phyloP scores from a whole-genome alignment of 1,140 invertebrate species.

The Eueides isabella region DNA sequence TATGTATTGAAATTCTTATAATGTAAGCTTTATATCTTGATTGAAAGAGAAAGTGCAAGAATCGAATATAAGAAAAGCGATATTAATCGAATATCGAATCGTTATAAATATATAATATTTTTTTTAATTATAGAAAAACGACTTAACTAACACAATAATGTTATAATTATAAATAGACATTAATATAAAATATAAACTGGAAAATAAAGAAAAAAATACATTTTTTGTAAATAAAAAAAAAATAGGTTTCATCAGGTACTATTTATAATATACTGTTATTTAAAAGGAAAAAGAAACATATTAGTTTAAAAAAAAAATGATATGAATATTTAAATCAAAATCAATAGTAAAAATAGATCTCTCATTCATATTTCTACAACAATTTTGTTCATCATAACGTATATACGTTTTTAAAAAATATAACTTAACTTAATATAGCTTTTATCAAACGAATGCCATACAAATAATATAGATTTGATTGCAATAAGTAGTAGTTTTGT shows the following conservation, averaged over 20 bases:
- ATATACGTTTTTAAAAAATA: too few species aligned
- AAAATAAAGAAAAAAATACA: neutral
- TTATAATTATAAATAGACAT: neutral
- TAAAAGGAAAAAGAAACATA: neutral
- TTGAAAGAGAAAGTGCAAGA: neutral
- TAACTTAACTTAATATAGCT: neutral
- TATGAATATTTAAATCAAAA: too few species aligned
- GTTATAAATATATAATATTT: neutral
- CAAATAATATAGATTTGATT: neutral
- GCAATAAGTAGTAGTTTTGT: neutral
- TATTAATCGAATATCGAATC: neutral
- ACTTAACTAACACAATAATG: neutral
- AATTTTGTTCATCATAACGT: too few species aligned
- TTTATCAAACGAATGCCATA: neutral
- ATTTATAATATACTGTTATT: neutral
- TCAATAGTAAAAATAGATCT: too few species aligned
- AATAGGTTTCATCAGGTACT: neutral
- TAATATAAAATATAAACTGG: neutral
- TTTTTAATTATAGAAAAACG: too few species aligned
- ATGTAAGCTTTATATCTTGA: neutral
- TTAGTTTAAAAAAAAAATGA: too few species aligned
- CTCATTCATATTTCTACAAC: too few species aligned
- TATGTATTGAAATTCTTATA: neutral
- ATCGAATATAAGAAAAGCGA: slow-evolving; percentile 9
- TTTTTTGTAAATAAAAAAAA: too few species aligned